Percentiles rank a stretch among this genome's conserved stretches.
Conservation (phyloP, 2,113 vertebrate genomes). For the Lycaon pictus region DNA sequence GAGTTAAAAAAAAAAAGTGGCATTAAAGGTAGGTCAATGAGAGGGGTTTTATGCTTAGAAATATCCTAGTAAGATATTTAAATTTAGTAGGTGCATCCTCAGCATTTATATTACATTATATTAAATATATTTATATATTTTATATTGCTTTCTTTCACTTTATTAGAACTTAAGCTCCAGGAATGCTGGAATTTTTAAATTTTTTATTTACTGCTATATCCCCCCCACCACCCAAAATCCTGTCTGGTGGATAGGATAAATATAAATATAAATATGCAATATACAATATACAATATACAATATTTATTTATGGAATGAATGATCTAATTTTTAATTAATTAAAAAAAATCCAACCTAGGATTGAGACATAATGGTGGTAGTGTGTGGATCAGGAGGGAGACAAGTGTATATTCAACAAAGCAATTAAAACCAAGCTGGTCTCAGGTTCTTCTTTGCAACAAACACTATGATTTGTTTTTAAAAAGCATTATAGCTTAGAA, state of each 20-base stretch:
- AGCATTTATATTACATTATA: neutral
- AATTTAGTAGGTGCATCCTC: neutral
- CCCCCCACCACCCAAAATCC: neutral
- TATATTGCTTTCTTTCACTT: neutral
- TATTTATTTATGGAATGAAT: neutral
- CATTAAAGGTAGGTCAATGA: neutral
- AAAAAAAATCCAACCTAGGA: neutral
- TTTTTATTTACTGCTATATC: neutral
- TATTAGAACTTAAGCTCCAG: neutral
- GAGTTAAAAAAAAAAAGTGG: neutral
- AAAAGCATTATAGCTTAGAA: neutral
- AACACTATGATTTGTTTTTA: neutral
- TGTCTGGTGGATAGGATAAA: neutral
- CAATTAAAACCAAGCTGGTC: constrained; percentile 34
- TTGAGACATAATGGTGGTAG: neutral
- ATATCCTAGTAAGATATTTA: constrained; percentile 27
- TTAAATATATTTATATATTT: neutral
- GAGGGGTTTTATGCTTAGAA: neutral
- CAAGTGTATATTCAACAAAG: neutral
- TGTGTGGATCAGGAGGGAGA: neutral
- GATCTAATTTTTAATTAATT: constrained; percentile 18
- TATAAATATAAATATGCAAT: too few relatives aligned
- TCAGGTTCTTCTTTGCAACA: neutral
- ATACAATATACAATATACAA: neutral
- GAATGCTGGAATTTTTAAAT: neutral